Evolutionary conservation across 2,888 invertebrate genomes (phyloP), one percentile per base, ranked within the genome.

Genomic region (Tupiocoris notatus): DNA sequence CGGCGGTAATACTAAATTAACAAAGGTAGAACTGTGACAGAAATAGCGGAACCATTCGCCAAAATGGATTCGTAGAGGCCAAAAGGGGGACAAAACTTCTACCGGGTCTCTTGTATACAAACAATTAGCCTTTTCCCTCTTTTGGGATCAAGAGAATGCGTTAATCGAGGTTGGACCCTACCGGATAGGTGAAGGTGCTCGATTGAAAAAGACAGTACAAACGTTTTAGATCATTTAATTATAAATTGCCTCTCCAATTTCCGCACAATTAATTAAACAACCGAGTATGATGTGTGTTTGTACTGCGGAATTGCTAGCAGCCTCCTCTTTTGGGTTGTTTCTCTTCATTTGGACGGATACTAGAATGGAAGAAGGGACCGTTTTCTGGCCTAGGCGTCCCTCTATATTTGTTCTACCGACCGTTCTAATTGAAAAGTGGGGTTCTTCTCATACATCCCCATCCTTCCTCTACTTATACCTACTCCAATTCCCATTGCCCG

Each of bases 321-420:
- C 66, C 75, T 64, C 75, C 75, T 75, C 75, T 65, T 75, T 75
- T 62, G 61, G 73, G 62, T 62, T 23, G 57, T 21, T 63, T 65
- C 25, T 23, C 75, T 65, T 75, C 65, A 75, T 75, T 75, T 66
- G 66, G 62, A 20, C 25, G 39, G 12, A 39, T 39, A 39, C 39
- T 12, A 39, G 39, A 39, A 39, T 39, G 39, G 39, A 39, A 39
- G 39, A 12, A 39, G 39, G 12, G 12, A 12, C 12, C 12, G 39
- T 39, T 39, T 39, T 39, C 25, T n/a, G 23, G 58, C 75, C 59
- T 66, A 66, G 75, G 65, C 65, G 65, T 25, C 75, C 66, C 73
- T 73, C 73, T 75, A 66, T 75, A 75, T 75, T 75, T 75, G 75
- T 66, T 75, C 66, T 75, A 75, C 66, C 75, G 75, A 75, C 75